phyloP scores from a whole-genome alignment of 1,140 invertebrate genomes.

The Hyphantria cunea region DNA sequence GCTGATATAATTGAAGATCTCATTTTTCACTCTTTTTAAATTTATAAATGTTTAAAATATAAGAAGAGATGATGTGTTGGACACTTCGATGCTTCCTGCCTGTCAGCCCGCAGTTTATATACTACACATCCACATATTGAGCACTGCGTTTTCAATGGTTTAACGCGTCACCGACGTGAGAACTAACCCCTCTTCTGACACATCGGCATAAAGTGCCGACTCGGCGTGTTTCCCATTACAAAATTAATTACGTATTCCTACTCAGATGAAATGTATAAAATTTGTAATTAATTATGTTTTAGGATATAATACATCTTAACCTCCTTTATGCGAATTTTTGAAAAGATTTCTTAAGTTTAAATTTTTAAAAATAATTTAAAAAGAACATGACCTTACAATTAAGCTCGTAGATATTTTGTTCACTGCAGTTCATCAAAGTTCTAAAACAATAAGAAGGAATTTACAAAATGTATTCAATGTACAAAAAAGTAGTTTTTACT shows the following conservation, averaged over 20 bases:
- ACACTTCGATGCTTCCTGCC: slow-evolving; percentile 58
- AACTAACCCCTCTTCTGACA: slow-evolving; percentile 56
- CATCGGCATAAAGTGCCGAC: slow-evolving; percentile 1
- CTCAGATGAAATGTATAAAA: neutral
- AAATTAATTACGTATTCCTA: too few species aligned
- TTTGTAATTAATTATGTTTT: neutral
- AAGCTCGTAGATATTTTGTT: too few species aligned
- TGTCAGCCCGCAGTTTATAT: slow-evolving; percentile 62
- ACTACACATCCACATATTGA: slow-evolving; percentile 65
- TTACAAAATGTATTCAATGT: too few species aligned
- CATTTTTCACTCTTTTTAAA: slow-evolving; percentile 48
- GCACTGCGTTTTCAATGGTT: slow-evolving; percentile 68
- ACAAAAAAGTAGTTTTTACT: too few species aligned
- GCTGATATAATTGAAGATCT: slow-evolving; percentile 36
- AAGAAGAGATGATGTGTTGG: slow-evolving; percentile 33
- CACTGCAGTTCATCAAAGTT: too few species aligned
- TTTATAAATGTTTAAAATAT: slow-evolving; percentile 39
- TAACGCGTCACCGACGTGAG: slow-evolving; percentile 63
- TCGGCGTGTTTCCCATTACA: neutral
- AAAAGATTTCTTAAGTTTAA: neutral
- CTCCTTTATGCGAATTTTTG: neutral
- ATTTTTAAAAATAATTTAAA: neutral
- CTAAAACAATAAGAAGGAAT: too few species aligned
- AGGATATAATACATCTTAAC: neutral
- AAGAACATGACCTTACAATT: neutral